Base-by-base conservation (phyloP, 2,888 invertebrate genomes). In the Ferdinandea cuprea region DNA sequence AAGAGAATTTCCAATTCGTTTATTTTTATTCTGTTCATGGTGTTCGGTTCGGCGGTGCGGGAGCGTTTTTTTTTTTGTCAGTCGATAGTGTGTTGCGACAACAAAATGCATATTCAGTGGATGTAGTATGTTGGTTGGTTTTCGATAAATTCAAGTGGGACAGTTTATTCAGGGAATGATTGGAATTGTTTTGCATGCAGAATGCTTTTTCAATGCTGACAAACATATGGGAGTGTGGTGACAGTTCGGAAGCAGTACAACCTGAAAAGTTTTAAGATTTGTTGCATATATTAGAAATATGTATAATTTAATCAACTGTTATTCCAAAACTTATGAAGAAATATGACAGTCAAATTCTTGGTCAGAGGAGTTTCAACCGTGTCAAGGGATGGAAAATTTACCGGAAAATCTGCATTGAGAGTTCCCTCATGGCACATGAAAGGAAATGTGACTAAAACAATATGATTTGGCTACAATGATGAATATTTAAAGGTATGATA, bases 1-100 rank as follows among this genome's bases (percentile, higher is more conserved):
- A 86, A 86, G 85, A 81, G 85, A 86, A 85, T 86, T 81, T 85
- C 73, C 78, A 79, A 77, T 76, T 85, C 73, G 76, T 81, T 85
- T 69, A n/a, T 46, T 37, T 68, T 37, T 30, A 32, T 58, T 63
- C 32, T 58, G 21, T 68, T 35, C 28, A 25, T 72, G 21, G 68
- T 50, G 13, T 59, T 40, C 28, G 40, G 11, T 50, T 40, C 42
- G 52, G 35, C 28, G 40, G 11, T 50, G 50, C 42, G 52, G 35
- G 50, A 35, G 61, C 65, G 40, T 37, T 40, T 63, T 28, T 46
- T 52, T 66, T 19, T 13, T 13, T 13, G 15, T 42, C 17, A 44
- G 13, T 42, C 61, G 17, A 59, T 35, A 42, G 28, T 19, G 30
- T 37, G 50, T 32, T 50, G 66, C n/a, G 72, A 59, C 73, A 71